These are phyloP conservation scores for Rhea pennata DNA, from an alignment of 2,113 vertebrate species.

Conservation along the genomic window DNA sequence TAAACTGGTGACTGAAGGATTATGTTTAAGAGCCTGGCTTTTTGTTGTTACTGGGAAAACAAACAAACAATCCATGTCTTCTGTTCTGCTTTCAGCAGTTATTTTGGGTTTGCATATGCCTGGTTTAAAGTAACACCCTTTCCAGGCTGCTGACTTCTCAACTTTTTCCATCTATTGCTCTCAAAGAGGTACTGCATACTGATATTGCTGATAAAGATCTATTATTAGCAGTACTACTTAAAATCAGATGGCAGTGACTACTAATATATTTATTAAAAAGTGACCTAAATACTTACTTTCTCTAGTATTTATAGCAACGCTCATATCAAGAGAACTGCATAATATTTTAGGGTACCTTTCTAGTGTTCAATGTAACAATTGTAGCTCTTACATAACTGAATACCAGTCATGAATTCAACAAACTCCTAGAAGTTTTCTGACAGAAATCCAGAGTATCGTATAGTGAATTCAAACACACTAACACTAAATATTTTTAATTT, in stretches of 20 bases:
- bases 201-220: neutral
- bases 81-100: neutral
- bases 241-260: neutral
- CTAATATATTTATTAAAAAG: neutral
- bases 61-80: neutral
- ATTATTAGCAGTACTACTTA: neutral
- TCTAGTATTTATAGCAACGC: neutral
- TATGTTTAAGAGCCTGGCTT: neutral
- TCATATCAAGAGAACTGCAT: neutral
- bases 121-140: neutral
- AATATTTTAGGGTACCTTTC: neutral
- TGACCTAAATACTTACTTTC: neutral
- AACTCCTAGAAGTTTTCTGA: neutral
- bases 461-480: neutral
- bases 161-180: neutral
- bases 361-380: neutral
- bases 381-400: neutral
- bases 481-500: neutral
- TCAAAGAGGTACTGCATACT: neutral
- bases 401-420: neutral
- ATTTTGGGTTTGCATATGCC: neutral
- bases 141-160: neutral
- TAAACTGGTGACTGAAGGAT: neutral
- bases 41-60: too few species aligned
- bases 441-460: neutral